These are phyloP conservation scores for Telenomus remus DNA, from an alignment of 1,140 invertebrate genomes.

Conservation along the genomic window DNA sequence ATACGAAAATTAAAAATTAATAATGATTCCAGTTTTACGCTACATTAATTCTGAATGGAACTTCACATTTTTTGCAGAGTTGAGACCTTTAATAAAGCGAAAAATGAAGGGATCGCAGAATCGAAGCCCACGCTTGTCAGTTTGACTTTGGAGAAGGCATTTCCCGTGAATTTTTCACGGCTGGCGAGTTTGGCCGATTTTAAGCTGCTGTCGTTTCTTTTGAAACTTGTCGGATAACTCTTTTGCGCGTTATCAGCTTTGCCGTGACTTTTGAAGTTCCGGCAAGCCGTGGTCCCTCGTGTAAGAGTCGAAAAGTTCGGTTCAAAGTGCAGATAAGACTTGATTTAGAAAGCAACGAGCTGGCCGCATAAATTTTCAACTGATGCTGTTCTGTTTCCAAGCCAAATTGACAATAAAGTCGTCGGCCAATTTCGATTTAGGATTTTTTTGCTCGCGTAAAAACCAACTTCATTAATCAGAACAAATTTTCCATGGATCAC, in stretches of 20 bases:
- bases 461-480: not conserved
- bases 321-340: constrained; percentile 49
- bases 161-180: constrained; percentile 51
- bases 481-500: too few species aligned
- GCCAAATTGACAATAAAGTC: constrained; percentile 39
- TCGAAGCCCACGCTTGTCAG: constrained; percentile 9
- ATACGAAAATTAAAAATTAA: too few species aligned
- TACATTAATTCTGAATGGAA: too few species aligned
- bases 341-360: constrained; percentile 55
- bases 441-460: not conserved
- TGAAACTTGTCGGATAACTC: constrained; percentile 56
- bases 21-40: too few species aligned
- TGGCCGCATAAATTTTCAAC: constrained; percentile 50
- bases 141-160: constrained; percentile 39
- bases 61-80: too few species aligned
- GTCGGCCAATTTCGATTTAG: constrained; percentile 21
- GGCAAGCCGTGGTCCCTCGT: constrained; percentile 42
- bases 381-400: constrained; percentile 32
- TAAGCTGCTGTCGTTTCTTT: constrained; percentile 56
- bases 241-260: constrained; percentile 56
- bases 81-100: too few species aligned
- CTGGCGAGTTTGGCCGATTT: constrained; percentile 42
- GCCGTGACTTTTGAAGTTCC: constrained; percentile 49
- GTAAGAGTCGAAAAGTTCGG: constrained; percentile 42
- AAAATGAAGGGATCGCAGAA: not conserved